phyloP scores from a whole-genome alignment of 1,140 invertebrate species.

The Drosophila pallidifrons region DNA sequence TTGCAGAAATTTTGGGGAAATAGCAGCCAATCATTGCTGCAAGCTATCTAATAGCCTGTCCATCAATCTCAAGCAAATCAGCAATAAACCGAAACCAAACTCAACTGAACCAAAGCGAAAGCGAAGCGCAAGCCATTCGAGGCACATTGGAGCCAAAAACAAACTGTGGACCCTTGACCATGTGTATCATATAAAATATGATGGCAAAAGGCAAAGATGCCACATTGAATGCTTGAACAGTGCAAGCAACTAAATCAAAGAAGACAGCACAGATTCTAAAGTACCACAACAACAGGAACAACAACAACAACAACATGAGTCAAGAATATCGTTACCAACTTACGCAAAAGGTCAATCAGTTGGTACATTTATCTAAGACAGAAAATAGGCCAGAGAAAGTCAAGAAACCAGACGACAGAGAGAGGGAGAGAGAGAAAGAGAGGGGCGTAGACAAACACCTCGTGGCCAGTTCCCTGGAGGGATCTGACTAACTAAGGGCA shows the following conservation, averaged over 20 bases:
- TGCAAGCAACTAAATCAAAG: conserved; percentile 30
- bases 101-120: too few species aligned
- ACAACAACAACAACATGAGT: neutral
- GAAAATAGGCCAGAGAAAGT: neutral
- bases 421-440: neutral
- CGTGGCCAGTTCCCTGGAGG: conserved; percentile 10
- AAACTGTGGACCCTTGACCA: conserved; percentile 15
- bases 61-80: conserved; percentile 40
- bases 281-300: neutral
- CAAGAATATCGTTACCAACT: neutral
- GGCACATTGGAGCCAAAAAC: neutral
- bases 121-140: too few species aligned
- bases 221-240: conserved; percentile 10
- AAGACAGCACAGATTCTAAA: neutral
- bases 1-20: neutral
- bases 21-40: conserved; percentile 4
- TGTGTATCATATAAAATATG: conserved; percentile 44
- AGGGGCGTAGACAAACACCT: neutral
- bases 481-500: conserved; percentile 8
- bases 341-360: conserved; percentile 46
- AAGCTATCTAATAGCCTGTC: conserved; percentile 30
- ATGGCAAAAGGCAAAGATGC: conserved; percentile 19
- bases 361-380: conserved; percentile 42
- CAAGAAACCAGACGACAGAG: neutral
- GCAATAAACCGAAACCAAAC: conserved; percentile 13